Evolutionary conservation across 2,888 invertebrate genomes (phyloP), one percentile per base, ranked within the genome.

Genomic region (Heteromurus nitidus): DNA sequence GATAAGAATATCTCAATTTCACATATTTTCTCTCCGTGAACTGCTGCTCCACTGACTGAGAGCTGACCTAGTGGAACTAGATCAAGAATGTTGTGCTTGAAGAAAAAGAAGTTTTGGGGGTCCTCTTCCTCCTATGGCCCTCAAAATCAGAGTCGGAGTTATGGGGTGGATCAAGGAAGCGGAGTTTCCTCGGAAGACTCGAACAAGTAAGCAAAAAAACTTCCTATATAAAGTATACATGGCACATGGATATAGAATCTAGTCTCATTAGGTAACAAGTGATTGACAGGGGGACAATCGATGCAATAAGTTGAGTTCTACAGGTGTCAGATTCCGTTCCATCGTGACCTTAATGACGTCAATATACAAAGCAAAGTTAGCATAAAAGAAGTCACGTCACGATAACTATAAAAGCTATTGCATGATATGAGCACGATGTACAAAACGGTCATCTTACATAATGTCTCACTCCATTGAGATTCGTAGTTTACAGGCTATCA

Each of bases 81-180:
- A 67, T 26, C 64, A 75, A 84, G 53, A 55, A 84, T 84, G 82
- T 75, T 84, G 73, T 84, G 84, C 69, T 73, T 84, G 18, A 82
- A 82, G 76, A 83, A 83, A 70, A 84, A 84, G 53, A 84, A 77
- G 62, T 84, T 84, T 77, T 84, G 84, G 84, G 80, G 84, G 28
- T 82, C 84, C 18, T 84, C 84, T 13, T 84, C 83, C 18, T 75
- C 74, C 36, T 82, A 82, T 68, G 84, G 84, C 55, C 84, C 84
- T 47, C 68, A 82, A n/a, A 82, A 73, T 44, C 72, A 82, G 55
- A 82, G 73, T 30, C 64, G 70, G 58, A 76, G 55, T 47, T 65
- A 74, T 73, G 84, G 82, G 36, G 24, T 77, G 67, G 80, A 84
- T 64, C 75, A 72, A 60, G 72, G 65, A n/a, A 65, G 30, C 50